Percentiles rank a stretch among this genome's conserved stretches.
These are phyloP conservation scores for Sitta europaea DNA, from an alignment of 2,113 vertebrate genomes.

Conservation along the genomic window DNA sequence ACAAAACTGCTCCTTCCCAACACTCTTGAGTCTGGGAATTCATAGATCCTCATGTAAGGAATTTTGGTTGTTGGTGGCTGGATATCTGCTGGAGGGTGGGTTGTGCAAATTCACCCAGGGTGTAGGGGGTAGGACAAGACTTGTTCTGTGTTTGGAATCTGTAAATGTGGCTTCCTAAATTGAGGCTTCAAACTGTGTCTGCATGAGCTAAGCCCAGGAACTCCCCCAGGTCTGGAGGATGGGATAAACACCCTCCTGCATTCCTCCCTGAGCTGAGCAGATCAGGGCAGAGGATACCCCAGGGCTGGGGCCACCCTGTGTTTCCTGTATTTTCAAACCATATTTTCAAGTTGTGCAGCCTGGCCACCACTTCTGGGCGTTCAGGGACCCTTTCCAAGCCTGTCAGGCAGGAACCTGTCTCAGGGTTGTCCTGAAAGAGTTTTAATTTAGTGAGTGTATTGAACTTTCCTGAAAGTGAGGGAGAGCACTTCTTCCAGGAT, in stretches of 20 bases:
- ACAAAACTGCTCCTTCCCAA: not conserved
- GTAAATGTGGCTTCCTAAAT: not conserved
- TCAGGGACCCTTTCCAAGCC: not conserved
- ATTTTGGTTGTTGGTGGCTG: too few relatives aligned
- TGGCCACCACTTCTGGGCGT: not conserved
- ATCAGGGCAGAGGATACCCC: not conserved
- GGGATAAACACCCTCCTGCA: not conserved
- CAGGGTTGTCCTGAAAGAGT: not conserved
- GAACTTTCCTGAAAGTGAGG: not conserved
- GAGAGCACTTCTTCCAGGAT: not conserved
- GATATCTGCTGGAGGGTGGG: not conserved
- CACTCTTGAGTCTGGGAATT: not conserved
- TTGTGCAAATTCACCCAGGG: not conserved
- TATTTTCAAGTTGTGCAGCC: not conserved
- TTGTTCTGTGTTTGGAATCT: not conserved
- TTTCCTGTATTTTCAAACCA: not conserved
- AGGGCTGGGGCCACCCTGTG: not conserved
- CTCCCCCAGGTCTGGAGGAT: not conserved
- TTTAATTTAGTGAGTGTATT: not conserved
- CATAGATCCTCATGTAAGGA: fast-evolving
- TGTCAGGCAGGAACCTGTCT: not conserved
- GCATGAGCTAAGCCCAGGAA: not conserved
- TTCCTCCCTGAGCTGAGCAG: not conserved
- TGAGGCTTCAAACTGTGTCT: not conserved
- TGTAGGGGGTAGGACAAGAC: not conserved